Evolutionary conservation across 64 coral and sea anemone genomes (phyloP), one percentile per base, ranked within the genome.

Genomic region (Porites australiensis): DNA sequence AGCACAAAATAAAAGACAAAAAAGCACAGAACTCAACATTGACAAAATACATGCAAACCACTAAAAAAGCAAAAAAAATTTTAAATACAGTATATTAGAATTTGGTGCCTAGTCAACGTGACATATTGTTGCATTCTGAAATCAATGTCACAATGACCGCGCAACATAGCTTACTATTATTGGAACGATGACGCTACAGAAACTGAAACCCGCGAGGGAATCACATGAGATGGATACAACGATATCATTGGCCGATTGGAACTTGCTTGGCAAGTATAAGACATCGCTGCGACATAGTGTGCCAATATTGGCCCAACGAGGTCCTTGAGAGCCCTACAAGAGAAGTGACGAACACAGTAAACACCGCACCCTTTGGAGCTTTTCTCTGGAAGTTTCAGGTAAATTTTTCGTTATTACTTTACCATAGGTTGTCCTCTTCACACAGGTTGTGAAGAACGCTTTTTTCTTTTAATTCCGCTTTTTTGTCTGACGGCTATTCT

Each of bases 121-220:
- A 44, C 79, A 64, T 18, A 8, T 2, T 0, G 11, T 8, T 20
- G 37, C 3, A 15, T 65, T 83, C 37, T 37, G 9, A 58, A 83
- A 76, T 72, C 48, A 6, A 8, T 76, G 45, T 50, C 73, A 15
- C 48, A 76, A 76, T 75, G 27, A 76, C 14, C 18, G n/a, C 74
- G 15, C 49, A 77, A 77, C 51, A 55, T 14, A 18, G 37, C 16
- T 15, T 8, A 44, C 79, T 83, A 83, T 83, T 83, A 83, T 83
- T 83, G 61, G 79, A 23, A 2, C 27, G 2, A 83, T 83, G 79
- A 83, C 44, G 6, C 44, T 65, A 61, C 79, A 64, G 59, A 44
- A 64, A 48, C 60, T 20, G 5, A 66, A 65, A 76, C 73, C 48
- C 13, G 9, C 48, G 48, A 19, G 15, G 0, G 4, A 0, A 51